These are phyloP conservation scores for Microtus pennsylvanicus DNA, from an alignment of 2,113 vertebrate genomes.

Conservation along the genomic window DNA sequence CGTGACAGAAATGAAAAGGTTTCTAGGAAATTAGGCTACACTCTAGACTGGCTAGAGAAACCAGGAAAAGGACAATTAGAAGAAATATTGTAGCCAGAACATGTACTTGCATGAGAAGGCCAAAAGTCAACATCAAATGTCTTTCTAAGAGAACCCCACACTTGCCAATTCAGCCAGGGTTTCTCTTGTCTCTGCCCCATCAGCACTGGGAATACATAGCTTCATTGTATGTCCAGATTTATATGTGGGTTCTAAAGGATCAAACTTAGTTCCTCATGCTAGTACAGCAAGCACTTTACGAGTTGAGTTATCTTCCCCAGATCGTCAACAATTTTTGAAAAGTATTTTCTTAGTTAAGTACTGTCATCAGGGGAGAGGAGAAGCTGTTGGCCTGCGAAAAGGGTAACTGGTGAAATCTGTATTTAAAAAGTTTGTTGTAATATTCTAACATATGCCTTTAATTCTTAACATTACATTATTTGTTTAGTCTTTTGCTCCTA, in stretches of 20 bases:
- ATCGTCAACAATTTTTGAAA: not conserved
- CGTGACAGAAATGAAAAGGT: not conserved
- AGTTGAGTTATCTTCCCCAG: not conserved
- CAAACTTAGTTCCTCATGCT: not conserved
- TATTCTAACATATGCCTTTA: no score
- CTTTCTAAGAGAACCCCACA: not conserved
- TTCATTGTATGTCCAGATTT: not conserved
- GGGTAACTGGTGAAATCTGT: not conserved
- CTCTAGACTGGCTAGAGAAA: not conserved
- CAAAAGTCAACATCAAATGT: not conserved
- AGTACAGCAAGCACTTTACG: not conserved
- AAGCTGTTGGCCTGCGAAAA: not conserved
- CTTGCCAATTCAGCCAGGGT: not conserved
- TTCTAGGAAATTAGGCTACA: not conserved
- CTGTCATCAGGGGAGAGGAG: not conserved
- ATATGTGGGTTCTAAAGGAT: not conserved
- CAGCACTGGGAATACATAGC: not conserved
- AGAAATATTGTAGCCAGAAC: not conserved
- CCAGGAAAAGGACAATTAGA: not conserved
- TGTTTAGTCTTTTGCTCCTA: not conserved
- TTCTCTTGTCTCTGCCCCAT: not conserved
- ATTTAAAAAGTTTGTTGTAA: not conserved
- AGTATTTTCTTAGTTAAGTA: not conserved
- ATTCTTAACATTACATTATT: not conserved
- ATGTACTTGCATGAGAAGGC: not conserved